Evolutionary conservation across 2,797 vertebrate species (phyloP).

Genomic region (Coendou prehensilis): DNA sequence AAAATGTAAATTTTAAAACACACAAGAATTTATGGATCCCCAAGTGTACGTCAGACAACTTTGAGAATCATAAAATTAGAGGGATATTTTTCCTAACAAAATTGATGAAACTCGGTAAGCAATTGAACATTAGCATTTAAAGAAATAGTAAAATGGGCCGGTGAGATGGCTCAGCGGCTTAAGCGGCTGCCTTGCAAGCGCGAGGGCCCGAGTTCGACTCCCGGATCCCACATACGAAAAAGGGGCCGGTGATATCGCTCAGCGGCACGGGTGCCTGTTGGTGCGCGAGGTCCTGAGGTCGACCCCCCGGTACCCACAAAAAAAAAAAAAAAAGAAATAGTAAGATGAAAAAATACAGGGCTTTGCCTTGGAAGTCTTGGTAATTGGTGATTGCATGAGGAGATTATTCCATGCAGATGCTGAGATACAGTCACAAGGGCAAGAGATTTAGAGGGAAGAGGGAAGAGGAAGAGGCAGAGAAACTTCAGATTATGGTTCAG

Average conservation of each 20-base stretch:
- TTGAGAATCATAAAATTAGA: background rate
- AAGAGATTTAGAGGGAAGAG: background rate
- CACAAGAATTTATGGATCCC: background rate
- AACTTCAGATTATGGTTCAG: background rate
- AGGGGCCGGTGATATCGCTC: too few species aligned
- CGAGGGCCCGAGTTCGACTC: too few species aligned
- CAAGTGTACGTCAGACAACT: background rate
- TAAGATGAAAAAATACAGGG: background rate
- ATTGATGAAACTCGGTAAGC: background rate
- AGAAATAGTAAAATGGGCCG: background rate
- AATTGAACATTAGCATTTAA: background rate
- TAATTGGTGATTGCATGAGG: background rate
- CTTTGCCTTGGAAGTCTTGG: background rate
- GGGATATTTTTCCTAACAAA: background rate
- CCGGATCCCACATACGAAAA: too few species aligned
- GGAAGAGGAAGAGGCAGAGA: background rate
- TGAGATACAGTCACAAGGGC: background rate
- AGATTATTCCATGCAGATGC: background rate
- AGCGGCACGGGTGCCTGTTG: too few species aligned
- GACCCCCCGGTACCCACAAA: too few species aligned
- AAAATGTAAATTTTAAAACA: background rate
- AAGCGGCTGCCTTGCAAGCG: too few species aligned
- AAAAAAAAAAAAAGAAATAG: background rate
- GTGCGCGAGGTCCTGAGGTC: too few species aligned
- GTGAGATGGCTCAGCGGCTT: too few species aligned